Base-by-base conservation (phyloP, 2,113 vertebrate species). In the Thomomys bottae region DNA sequence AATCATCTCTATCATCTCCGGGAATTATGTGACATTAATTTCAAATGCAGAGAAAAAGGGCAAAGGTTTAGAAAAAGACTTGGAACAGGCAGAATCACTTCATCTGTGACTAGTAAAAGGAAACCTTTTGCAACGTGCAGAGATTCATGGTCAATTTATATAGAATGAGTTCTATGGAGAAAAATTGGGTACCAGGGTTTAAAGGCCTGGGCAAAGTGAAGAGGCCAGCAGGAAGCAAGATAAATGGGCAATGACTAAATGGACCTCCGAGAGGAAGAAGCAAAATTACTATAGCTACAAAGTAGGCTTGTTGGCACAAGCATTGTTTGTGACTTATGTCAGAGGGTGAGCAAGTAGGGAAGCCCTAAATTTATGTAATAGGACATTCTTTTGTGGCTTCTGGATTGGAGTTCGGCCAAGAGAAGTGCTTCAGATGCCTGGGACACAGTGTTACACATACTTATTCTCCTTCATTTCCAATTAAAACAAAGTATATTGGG, bases 311-410 rank as follows among this genome's bases (percentile, higher is more conserved):
- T 86, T 94, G 90, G 93, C 92, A 86, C 40, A 32, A 26, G 30
- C 45, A 64, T 36, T 77, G 23, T 91, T 91, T 95, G 92, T 79
- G 94, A 94, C 83, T 94, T 95, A 49, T 83, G 72, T 90, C 92
- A 93, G 72, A 67, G 32, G 77, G 38, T 20, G 36, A 24, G 67
- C 79, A 88, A 84, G 67, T n/a, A 28, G 86, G 71, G 36, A 94
- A 94, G 45, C 79, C 92, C 88, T 59, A 36, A 54, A 20, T 72
- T 94, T 90, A 92, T 12, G 45, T 82, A 91, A 11, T 12, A 42
- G 42, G 66, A 71, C 38, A 86, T 86, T 86, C 84, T 34, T 92
- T 90, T 87, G 83, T 94, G 90, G 93, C 92, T 95, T 95, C 87
- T 90, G 94, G 57, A 23, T 78, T 93, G 57, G 71, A 32, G 8